Conservation (phyloP, 2,797 vertebrate genomes). For the Lepus oiostolus region DNA sequence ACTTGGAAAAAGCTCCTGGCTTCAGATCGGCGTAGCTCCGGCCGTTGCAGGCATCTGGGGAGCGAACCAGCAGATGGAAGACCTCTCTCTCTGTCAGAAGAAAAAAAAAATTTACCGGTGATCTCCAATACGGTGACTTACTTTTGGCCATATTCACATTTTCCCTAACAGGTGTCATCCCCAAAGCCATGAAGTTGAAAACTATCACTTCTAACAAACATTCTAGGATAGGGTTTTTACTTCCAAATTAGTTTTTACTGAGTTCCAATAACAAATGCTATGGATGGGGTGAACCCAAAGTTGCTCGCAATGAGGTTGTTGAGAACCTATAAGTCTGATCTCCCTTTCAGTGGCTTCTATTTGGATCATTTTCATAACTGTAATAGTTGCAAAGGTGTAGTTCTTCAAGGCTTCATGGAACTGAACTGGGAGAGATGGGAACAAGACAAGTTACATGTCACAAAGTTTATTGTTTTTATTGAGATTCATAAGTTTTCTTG, state of each 20-base stretch:
- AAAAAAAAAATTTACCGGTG: no score
- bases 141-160: not conserved
- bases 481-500: not conserved
- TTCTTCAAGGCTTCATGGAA: not conserved
- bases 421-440: not conserved
- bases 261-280: not conserved
- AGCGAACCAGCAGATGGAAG: no score
- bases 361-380: not conserved
- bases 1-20: no score
- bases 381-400: accelerated
- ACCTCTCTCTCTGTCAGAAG: no score
- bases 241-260: not conserved
- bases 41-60: no score
- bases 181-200: not conserved
- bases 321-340: no score
- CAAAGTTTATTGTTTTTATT: not conserved
- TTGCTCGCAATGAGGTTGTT: not conserved
- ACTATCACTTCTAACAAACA: not conserved
- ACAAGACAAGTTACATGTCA: not conserved
- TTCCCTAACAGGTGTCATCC: not conserved
- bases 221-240: not conserved
- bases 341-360: not conserved
- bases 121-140: not conserved
- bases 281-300: not conserved
- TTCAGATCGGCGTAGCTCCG: no score